Percentiles rank a stretch among this genome's conserved stretches.
Conservation (phyloP, 2,888 invertebrate genomes). For the Eristalis tenax region DNA sequence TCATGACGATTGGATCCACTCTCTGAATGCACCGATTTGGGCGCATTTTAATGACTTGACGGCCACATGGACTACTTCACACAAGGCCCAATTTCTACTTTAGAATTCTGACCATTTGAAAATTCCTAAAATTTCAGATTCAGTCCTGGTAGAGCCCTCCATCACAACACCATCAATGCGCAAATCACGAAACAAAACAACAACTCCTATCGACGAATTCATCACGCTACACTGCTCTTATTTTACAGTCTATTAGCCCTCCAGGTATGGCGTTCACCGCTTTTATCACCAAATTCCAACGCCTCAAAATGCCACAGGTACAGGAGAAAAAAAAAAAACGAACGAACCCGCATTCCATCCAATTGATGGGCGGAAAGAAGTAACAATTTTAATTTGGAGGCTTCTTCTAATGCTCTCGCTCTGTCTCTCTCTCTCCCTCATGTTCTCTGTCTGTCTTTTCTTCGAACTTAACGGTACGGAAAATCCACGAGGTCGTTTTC, state of each 20-base stretch:
- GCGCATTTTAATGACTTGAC: no score
- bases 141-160: background rate
- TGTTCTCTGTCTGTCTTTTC: background rate
- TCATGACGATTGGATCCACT: no score
- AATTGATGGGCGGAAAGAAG: background rate
- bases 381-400: background rate
- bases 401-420: background rate
- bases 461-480: constrained; percentile 14
- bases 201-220: background rate
- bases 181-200: background rate
- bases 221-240: background rate
- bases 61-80: no score
- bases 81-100: no score
- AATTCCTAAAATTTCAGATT: background rate
- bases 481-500: constrained; percentile 24
- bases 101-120: background rate
- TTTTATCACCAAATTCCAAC: background rate
- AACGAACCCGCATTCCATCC: background rate
- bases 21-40: no score
- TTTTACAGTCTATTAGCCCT: background rate
- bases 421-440: background rate
- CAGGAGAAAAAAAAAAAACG: background rate
- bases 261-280: background rate
- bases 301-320: background rate
- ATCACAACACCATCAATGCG: background rate